Evolutionary conservation across 2,113 vertebrate species (phyloP).

Genomic region (Pomatostomus ruficeps): DNA sequence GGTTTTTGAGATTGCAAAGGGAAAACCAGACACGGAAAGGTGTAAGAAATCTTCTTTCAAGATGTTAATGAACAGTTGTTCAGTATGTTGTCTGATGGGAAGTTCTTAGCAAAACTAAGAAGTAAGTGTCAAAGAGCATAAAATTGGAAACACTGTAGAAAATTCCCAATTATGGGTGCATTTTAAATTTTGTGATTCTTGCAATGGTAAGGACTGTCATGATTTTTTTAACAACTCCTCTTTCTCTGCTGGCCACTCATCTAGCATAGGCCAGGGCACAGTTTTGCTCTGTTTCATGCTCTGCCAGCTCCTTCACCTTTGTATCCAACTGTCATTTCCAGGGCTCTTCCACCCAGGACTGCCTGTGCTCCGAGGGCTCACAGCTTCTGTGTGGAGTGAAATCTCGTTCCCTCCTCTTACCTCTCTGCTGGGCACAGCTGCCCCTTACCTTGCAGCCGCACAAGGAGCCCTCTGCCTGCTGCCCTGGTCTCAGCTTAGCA

Average conservation of each 20-base stretch:
- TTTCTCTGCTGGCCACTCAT: neutral
- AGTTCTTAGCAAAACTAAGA: neutral
- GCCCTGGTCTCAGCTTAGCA: fast-evolving
- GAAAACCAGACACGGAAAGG: neutral
- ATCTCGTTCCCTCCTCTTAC: neutral
- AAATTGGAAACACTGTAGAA: neutral
- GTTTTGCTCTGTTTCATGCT: neutral
- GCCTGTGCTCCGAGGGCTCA: neutral
- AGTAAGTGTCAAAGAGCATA: neutral
- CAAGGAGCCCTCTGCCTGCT: neutral
- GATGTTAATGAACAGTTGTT: neutral
- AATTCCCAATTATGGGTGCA: neutral
- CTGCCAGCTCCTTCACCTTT: neutral
- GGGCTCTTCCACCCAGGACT: neutral
- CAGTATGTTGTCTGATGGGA: neutral
- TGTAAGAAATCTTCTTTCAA: neutral
- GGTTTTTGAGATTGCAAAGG: neutral
- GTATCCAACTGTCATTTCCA: neutral
- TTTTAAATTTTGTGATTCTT: neutral
- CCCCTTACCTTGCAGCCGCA: neutral
- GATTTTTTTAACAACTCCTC: neutral
- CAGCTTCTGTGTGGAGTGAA: neutral
- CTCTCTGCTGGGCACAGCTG: neutral
- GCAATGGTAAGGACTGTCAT: neutral
- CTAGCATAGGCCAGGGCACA: fast-evolving